A percentile compares a stretch with the other conserved stretches of the same genome.
Conservation (phyloP, 92 coral and sea anemone species). For the Porites lobata region DNA sequence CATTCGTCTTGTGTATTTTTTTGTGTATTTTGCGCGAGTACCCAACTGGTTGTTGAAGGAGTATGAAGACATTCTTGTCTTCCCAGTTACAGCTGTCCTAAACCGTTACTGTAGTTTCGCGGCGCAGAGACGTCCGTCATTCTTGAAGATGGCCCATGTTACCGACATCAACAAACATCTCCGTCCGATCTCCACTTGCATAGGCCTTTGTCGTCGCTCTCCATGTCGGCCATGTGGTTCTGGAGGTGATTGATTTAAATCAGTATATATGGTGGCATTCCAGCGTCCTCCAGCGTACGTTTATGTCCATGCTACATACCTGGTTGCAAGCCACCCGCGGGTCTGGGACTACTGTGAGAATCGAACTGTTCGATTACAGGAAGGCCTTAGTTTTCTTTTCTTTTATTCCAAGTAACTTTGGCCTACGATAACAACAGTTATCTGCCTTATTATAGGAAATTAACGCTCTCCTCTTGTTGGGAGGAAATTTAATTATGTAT, state of each 20-base stretch:
- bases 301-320: not conserved
- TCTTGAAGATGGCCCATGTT: conserved; percentile 15
- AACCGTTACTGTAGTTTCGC: conserved; percentile 9
- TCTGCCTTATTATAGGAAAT: too few relatives aligned
- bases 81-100: not conserved
- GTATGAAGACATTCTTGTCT: not conserved
- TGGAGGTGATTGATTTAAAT: not conserved
- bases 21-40: too few relatives aligned
- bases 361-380: not conserved
- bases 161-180: not conserved
- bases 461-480: not conserved
- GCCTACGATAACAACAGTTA: too few relatives aligned
- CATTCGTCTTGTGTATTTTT: too few relatives aligned
- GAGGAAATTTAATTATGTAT: too few relatives aligned
- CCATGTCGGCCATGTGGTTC: not conserved
- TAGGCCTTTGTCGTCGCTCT: not conserved
- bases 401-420: too few relatives aligned
- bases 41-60: conserved; percentile 38
- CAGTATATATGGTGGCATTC: not conserved
- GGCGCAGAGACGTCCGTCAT: conserved; percentile 16
- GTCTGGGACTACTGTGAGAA: not conserved
- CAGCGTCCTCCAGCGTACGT: not conserved
- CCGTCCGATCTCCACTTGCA: not conserved
- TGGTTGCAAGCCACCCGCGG: not conserved
- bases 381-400: not conserved